A percentile compares a stretch with the other conserved stretches of the same genome.
Evolutionary conservation across 1,140 invertebrate genomes (phyloP).

Genomic region (Macrobrachium rosenbergii): DNA sequence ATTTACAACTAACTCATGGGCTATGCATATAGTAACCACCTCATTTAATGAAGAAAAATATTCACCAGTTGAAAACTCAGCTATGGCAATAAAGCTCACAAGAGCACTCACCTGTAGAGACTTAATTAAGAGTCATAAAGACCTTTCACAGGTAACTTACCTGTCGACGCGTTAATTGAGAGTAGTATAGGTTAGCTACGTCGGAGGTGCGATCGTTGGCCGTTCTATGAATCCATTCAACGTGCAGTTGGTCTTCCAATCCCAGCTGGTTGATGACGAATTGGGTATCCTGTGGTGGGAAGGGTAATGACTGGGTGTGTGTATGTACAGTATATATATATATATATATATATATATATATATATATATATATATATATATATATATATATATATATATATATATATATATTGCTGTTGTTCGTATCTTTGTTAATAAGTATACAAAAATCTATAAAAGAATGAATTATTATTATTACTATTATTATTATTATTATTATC

Average conservation of each 20-base stretch:
- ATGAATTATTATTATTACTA: too few species aligned
- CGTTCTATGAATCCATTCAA: slow-evolving; percentile 57
- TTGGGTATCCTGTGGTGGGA: slow-evolving; percentile 51
- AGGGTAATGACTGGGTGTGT: not conserved
- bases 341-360: slow-evolving; percentile 17
- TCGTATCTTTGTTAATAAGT: too few species aligned
- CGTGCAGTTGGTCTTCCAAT: slow-evolving; percentile 51
- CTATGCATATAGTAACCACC: too few species aligned
- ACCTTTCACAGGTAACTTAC: slow-evolving; percentile 20
- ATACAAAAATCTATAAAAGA: too few species aligned
- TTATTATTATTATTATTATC: too few species aligned
- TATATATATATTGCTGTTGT: too few species aligned
- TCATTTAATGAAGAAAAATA: too few species aligned
- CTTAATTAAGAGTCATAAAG: not conserved
- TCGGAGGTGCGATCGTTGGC: slow-evolving; percentile 24
- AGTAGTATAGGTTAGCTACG: slow-evolving; percentile 49
- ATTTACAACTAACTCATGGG: too few species aligned
- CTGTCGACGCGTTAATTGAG: slow-evolving; percentile 50
- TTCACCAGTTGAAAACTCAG: too few species aligned
- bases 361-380: slow-evolving; percentile 1
- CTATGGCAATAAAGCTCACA: too few species aligned
- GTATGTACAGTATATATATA: slow-evolving; percentile 15
- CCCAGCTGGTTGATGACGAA: slow-evolving; percentile 59
- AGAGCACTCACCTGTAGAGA: not conserved
- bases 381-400: too few species aligned